phyloP scores from a whole-genome alignment of 30 jellyfish, hydroid and myxozoan species.

The Rhopilema esculentum region DNA sequence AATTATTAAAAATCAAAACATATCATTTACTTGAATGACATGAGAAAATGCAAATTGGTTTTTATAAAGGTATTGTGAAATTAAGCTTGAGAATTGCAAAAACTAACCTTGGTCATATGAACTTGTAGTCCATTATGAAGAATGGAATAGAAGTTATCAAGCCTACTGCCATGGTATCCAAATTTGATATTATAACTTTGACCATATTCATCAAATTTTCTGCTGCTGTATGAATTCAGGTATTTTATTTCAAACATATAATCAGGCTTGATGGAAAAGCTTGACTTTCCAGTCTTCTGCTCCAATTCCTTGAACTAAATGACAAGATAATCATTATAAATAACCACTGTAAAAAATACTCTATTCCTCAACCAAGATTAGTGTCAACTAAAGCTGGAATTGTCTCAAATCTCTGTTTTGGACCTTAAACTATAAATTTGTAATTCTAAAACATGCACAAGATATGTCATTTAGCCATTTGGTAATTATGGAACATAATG shows the following conservation, averaged over 20 bases:
- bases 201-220: slow-evolving; percentile 68
- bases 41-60: too few relatives aligned
- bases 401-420: too few relatives aligned
- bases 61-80: neutral
- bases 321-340: neutral
- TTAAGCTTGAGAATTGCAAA: neutral
- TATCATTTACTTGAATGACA: too few relatives aligned
- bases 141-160: slow-evolving; percentile 90
- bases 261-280: slow-evolving; percentile 79
- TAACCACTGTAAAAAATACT: neutral
- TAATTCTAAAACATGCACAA: too few relatives aligned
- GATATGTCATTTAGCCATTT: too few relatives aligned
- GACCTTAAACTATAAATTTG: too few relatives aligned
- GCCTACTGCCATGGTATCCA: slow-evolving; percentile 96
- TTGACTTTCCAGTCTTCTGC: slow-evolving; percentile 75
- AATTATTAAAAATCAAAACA: too few relatives aligned
- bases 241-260: slow-evolving; percentile 84
- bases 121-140: slow-evolving; percentile 87
- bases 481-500: too few relatives aligned
- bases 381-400: too few relatives aligned
- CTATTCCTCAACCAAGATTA: too few relatives aligned
- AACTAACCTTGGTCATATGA: slow-evolving; percentile 88
- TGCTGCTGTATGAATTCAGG: slow-evolving; percentile 44
- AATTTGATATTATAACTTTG: slow-evolving; percentile 61
- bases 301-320: slow-evolving; percentile 65